Conservation (phyloP, 1,140 invertebrate species). For the Daktulosphaira vitifoliae region DNA sequence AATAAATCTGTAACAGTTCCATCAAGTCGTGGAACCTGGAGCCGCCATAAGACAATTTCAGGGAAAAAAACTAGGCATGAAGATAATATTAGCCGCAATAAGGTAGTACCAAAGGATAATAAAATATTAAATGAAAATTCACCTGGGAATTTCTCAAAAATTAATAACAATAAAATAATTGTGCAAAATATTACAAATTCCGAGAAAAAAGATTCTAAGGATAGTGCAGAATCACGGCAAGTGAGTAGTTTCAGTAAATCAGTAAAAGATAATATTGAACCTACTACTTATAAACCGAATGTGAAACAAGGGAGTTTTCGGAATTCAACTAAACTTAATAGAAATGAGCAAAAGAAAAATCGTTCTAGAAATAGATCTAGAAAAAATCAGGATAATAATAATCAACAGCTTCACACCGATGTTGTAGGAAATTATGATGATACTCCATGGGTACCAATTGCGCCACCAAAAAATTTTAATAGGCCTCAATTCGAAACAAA, state of each 20-base stretch:
- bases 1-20: neutral
- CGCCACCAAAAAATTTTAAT: slow-evolving; percentile 10
- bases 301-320: neutral
- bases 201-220: slow-evolving; percentile 4
- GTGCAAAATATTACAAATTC: neutral
- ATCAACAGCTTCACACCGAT: slow-evolving; percentile 9
- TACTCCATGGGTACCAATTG: slow-evolving; percentile 34
- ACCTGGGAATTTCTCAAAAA: slow-evolving; percentile 1
- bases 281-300: slow-evolving; percentile 5
- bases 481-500: neutral
- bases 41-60: slow-evolving; percentile 7
- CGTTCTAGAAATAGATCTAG: slow-evolving; percentile 1
- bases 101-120: neutral
- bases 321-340: neutral
- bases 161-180: slow-evolving; percentile 3
- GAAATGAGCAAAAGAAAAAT: slow-evolving; percentile 2
- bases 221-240: slow-evolving; percentile 1
- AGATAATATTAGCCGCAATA: neutral
- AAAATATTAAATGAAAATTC: slow-evolving; percentile 4
- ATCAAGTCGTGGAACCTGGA: slow-evolving; percentile 8
- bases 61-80: slow-evolving; percentile 5
- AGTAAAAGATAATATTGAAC: slow-evolving; percentile 13
- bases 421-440: slow-evolving; percentile 22
- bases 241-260: slow-evolving; percentile 15
- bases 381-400: neutral